phyloP scores from a whole-genome alignment of 2,797 vertebrate species.

The Gallinago nigripennis region DNA sequence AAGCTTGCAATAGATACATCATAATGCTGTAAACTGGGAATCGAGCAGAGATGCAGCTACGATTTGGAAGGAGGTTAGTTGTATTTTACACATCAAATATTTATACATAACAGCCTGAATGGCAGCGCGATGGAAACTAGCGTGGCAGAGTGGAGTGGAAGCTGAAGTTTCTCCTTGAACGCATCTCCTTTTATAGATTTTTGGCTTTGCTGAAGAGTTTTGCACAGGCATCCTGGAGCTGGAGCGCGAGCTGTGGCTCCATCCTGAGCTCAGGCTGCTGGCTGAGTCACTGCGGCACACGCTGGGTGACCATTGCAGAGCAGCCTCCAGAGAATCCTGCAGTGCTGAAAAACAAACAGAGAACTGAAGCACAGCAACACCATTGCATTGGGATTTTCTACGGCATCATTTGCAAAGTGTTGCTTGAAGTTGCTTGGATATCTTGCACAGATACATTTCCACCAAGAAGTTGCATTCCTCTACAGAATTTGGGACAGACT shows the following conservation, averaged over 20 bases:
- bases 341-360: slow-evolving; percentile 7
- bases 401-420: background rate
- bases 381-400: background rate
- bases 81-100: background rate
- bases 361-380: background rate
- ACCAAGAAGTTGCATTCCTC: background rate
- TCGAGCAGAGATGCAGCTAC: background rate
- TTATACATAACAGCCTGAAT: background rate
- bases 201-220: slow-evolving; percentile 20
- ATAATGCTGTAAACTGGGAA: background rate
- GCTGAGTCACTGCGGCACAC: slow-evolving; percentile 52
- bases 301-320: slow-evolving; percentile 21
- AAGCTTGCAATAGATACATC: background rate
- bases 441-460: background rate
- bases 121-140: background rate
- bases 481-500: background rate
- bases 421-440: background rate
- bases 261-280: background rate
- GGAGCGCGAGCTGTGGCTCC: background rate
- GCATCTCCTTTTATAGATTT: slow-evolving; percentile 18
- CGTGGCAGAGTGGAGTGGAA: background rate
- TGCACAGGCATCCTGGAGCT: slow-evolving; percentile 2
- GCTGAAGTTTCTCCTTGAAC: background rate
- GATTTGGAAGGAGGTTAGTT: background rate
- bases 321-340: slow-evolving; percentile 14